Evolutionary conservation across 2,888 invertebrate genomes (phyloP).

Genomic region (Antheraea assamensis): DNA sequence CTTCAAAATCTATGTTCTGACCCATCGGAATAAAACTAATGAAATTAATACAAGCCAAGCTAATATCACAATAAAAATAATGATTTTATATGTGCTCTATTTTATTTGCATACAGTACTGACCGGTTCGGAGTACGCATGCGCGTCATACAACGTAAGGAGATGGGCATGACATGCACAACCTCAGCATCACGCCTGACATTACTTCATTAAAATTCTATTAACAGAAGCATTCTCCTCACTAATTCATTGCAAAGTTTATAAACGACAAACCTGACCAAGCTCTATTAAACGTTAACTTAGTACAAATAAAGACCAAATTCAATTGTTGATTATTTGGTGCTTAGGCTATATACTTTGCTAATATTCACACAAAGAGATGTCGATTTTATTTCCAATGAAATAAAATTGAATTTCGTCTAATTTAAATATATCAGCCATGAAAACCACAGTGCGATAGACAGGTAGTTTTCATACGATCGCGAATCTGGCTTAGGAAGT

Average conservation of each 20-base stretch:
- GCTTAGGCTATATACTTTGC: slow-evolving; percentile 24
- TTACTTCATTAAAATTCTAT: slow-evolving; percentile 82
- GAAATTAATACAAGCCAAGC: too few species aligned
- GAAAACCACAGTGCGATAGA: slow-evolving; percentile 55
- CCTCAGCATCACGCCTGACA: slow-evolving; percentile 64
- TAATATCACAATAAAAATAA: too few species aligned
- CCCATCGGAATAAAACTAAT: too few species aligned
- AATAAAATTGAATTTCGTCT: slow-evolving; percentile 40
- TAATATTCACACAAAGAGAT: slow-evolving; percentile 23
- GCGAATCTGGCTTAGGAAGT: slow-evolving; percentile 67
- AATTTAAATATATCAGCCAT: slow-evolving; percentile 41
- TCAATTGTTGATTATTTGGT: slow-evolving; percentile 14
- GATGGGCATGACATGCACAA: slow-evolving; percentile 80
- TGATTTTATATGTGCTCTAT: slow-evolving; percentile 23
- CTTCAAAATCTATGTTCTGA: too few species aligned
- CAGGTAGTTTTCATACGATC: slow-evolving; percentile 55
- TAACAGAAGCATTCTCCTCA: slow-evolving; percentile 78
- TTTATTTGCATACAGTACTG: slow-evolving; percentile 52
- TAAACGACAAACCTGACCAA: slow-evolving; percentile 28
- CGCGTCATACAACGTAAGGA: slow-evolving; percentile 71
- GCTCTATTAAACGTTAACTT: slow-evolving; percentile 31
- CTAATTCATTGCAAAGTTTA: slow-evolving; percentile 33
- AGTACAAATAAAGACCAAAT: slow-evolving; percentile 18
- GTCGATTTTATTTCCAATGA: slow-evolving; percentile 16
- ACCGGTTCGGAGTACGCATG: slow-evolving; percentile 49